These are phyloP conservation scores for Trematomus bernacchii DNA, from an alignment of 2,797 vertebrate species.

Conservation along the genomic window DNA sequence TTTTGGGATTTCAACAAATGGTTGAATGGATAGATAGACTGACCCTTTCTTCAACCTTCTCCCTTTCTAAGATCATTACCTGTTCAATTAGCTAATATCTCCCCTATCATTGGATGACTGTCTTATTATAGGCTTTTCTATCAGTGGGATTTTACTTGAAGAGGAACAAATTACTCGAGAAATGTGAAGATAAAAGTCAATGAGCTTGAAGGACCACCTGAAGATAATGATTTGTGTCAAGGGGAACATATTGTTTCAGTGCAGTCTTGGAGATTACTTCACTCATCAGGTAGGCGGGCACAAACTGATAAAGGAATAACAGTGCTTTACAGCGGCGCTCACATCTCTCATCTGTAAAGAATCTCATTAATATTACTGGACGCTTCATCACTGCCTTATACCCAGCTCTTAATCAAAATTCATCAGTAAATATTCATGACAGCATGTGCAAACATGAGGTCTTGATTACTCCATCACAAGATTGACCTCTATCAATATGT, in stretches of 20 bases:
- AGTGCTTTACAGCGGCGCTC: slow-evolving; percentile 9
- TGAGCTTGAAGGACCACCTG: slow-evolving; percentile 60
- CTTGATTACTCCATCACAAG: slow-evolving; percentile 66
- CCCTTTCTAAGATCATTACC: slow-evolving; percentile 30
- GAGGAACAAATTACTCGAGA: slow-evolving; percentile 58
- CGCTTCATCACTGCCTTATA: slow-evolving; percentile 20
- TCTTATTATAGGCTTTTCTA: slow-evolving; percentile 24
- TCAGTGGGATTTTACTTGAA: slow-evolving; percentile 49
- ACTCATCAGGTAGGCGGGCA: slow-evolving; percentile 25
- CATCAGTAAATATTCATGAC: slow-evolving; percentile 73
- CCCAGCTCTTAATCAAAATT: slow-evolving; percentile 55
- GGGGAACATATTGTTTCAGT: slow-evolving; percentile 61
- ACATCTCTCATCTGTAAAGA: slow-evolving; percentile 32
- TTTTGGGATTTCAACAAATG: neutral
- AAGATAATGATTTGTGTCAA: slow-evolving; percentile 66
- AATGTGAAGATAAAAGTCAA: slow-evolving; percentile 66
- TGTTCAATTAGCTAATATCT: slow-evolving; percentile 46
- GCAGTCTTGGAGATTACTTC: slow-evolving; percentile 32
- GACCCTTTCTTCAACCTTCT: neutral
- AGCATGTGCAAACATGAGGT: slow-evolving; percentile 63
- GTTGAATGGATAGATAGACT: neutral
- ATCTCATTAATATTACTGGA: slow-evolving; percentile 39
- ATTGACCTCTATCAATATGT: slow-evolving; percentile 74
- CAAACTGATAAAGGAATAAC: slow-evolving; percentile 46
- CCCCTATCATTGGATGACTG: slow-evolving; percentile 35